Evolutionary conservation across 2,888 invertebrate species (phyloP).

Genomic region (Drosophila stalkeri): DNA sequence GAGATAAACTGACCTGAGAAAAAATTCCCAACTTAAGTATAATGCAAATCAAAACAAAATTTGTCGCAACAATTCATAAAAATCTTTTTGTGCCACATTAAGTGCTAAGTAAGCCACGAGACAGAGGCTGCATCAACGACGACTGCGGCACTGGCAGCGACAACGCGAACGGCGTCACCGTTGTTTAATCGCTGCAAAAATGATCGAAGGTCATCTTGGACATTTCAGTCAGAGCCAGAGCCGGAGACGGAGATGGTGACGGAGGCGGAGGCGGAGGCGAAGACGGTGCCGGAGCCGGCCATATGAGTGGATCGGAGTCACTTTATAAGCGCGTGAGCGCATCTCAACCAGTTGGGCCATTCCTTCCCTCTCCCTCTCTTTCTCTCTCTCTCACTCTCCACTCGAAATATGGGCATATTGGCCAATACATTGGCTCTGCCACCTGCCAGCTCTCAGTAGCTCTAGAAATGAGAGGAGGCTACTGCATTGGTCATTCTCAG

Average conservation of each 20-base stretch:
- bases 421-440: constrained; percentile 55
- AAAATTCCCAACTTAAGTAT: background rate
- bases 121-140: background rate
- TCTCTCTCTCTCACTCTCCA: background rate
- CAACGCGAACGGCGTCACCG: constrained; percentile 59
- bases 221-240: constrained; percentile 61
- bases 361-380: background rate
- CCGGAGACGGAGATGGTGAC: constrained; percentile 14
- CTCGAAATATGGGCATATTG: constrained; percentile 35
- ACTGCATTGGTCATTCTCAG: constrained; percentile 38
- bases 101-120: constrained; percentile 63
- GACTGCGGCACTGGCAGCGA: background rate
- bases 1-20: background rate
- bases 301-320: constrained; percentile 67
- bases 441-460: constrained; percentile 36
- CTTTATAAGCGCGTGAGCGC: constrained; percentile 69
- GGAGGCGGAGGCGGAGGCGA: constrained; percentile 9
- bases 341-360: constrained; percentile 67
- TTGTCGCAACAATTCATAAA: constrained; percentile 65
- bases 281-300: constrained; percentile 31
- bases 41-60: constrained; percentile 9
- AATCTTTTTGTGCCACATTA: constrained; percentile 61
- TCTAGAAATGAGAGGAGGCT: constrained; percentile 35
- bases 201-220: constrained; percentile 77
- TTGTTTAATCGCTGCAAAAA: constrained; percentile 76